Evolutionary conservation across 1,140 invertebrate genomes (phyloP).

Genomic region (Yoshiicerus persimilis): DNA sequence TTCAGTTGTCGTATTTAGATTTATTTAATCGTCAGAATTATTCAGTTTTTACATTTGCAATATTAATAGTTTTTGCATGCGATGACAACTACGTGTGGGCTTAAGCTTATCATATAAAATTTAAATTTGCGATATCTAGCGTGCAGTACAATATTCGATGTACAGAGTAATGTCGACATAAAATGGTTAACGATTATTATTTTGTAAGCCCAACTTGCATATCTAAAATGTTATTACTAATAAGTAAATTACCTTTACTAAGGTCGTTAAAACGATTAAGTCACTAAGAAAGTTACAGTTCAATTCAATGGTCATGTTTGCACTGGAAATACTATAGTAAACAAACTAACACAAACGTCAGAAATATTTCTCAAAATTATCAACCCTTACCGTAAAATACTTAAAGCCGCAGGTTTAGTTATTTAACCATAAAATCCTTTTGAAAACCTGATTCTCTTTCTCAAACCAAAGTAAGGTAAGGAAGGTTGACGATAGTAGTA

Average conservation of each 20-base stretch:
- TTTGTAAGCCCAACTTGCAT: too few species aligned
- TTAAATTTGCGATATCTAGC: too few species aligned
- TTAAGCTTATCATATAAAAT: too few species aligned
- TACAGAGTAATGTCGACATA: too few species aligned
- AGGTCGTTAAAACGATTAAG: neutral
- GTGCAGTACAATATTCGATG: too few species aligned
- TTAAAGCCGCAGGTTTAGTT: neutral
- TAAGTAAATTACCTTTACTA: neutral
- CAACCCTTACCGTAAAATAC: neutral
- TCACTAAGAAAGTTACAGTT: neutral
- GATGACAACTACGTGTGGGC: too few species aligned
- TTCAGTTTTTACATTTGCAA: neutral
- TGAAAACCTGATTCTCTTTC: slow-evolving; percentile 6
- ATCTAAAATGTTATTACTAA: neutral
- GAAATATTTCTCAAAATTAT: too few species aligned
- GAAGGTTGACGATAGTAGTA: neutral
- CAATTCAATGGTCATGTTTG: neutral
- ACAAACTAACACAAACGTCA: neutral
- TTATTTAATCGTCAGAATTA: neutral
- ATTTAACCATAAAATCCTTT: neutral
- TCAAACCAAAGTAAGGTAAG: slow-evolving; percentile 19
- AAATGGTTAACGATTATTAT: too few species aligned
- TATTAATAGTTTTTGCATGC: too few species aligned
- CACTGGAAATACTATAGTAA: neutral
- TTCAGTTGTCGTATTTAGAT: neutral